Conservation (phyloP, 2,113 vertebrate genomes). For the Hydrochoerus hydrochaeris region DNA sequence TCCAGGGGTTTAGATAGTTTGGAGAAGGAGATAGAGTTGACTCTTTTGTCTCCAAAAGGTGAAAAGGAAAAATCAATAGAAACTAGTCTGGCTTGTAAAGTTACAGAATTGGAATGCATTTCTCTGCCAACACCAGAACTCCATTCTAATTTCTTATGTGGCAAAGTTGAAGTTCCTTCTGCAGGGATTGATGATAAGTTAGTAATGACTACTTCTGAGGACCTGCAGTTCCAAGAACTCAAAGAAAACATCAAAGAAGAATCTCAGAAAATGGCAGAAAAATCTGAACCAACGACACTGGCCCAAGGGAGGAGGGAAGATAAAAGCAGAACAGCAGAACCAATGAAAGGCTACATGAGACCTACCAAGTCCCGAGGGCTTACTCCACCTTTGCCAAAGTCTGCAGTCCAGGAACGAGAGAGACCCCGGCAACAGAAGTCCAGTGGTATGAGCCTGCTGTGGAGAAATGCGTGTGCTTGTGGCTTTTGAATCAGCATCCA, state of each 20-base stretch:
- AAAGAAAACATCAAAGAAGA: not conserved
- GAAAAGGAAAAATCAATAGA: not conserved
- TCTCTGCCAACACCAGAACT: not conserved
- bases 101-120: not conserved
- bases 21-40: not conserved
- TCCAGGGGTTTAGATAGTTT: fast-evolving
- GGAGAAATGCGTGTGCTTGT: slow-evolving; percentile 83
- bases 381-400: slow-evolving; percentile 48
- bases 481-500: slow-evolving; percentile 39
- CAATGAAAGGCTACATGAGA: slow-evolving; percentile 88
- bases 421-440: slow-evolving; percentile 46
- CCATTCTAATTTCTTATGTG: not conserved
- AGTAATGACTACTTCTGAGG: not conserved
- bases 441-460: not conserved
- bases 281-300: not conserved
- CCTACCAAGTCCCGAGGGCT: slow-evolving; percentile 85
- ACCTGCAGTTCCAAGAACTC: fast-evolving
- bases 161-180: not conserved
- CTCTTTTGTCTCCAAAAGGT: not conserved
- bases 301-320: slow-evolving; percentile 74
- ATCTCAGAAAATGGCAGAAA: not conserved
- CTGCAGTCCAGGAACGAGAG: slow-evolving; percentile 61
- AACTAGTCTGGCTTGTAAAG: not conserved
- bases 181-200: not conserved
- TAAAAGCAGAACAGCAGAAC: slow-evolving; percentile 67